Base-by-base conservation (phyloP, 2,888 invertebrate species). In the Steinernema hermaphroditum region DNA sequence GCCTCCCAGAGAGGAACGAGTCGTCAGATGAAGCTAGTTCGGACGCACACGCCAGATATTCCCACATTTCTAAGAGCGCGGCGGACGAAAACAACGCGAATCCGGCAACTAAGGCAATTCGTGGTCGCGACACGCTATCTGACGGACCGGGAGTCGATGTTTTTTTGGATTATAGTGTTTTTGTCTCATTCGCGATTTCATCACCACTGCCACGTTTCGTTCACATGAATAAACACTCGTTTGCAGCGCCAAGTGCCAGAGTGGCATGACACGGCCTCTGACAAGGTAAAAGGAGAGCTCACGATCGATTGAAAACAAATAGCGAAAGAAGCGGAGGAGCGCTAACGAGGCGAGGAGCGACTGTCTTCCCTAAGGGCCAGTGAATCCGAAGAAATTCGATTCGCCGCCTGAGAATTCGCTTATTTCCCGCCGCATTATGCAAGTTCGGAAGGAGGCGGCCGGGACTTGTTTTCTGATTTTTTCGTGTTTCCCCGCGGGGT, bases 341-440 rank as follows among this genome's bases (percentile, higher is more conserved):
- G 16, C 43, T 41, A 8, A 14, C 9, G 43, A 41, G 9, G 43
- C 43, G 16, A 41, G 16, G 9, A 14, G 43, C 43, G 43, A 41
- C 8, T 41, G 9, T 14, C 9, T 9, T 8, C 43, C 9, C 43
- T 8, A 41, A 14, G 16, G 43, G 43, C 43, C 9, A 41, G 22
- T 14, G 34, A 27, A 62, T 37, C 37, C 62, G 12, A 14, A 6
- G 62, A 32, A 62, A 62, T 34, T 62, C 32, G 62, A 62, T 62
- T 62, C 34, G 62, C 32, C 62, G 62, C 62, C 16, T 62, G 62
- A 32, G 62, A 62, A 62, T 62, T 62, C 29, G 62, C 34, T 62
- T 62, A 62, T 62, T 29, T 24, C 54, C 4, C 54, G 54, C 54
- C 22, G 22, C 24, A 49, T 49, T 49, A 29, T 32, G 14, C 62